A percentile compares a stretch with the other conserved stretches of the same genome.
Conservation (phyloP, 1,140 invertebrate genomes). For the Papilio helenus region DNA sequence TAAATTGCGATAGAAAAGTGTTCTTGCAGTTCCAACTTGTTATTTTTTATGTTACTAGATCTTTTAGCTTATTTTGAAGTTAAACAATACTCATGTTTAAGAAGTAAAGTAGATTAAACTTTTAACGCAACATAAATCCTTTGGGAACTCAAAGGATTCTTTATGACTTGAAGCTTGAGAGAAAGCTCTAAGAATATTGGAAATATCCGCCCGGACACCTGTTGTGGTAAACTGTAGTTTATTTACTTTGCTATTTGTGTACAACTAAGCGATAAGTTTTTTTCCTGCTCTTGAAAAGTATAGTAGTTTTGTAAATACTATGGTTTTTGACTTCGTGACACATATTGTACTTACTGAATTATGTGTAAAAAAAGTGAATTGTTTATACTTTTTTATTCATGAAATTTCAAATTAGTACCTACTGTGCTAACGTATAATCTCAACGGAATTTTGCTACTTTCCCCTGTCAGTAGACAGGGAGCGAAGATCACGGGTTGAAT, state of each 20-base stretch:
- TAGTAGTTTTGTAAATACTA: not conserved
- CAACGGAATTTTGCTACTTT: constrained; percentile 37
- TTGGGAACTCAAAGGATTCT: constrained; percentile 40
- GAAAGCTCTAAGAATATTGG: constrained; percentile 10
- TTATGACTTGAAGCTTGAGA: constrained; percentile 21
- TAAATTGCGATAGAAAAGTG: too few relatives aligned
- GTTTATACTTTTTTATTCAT: not conserved
- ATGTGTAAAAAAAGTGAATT: not conserved
- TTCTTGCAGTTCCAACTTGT: too few relatives aligned
- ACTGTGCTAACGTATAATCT: constrained; percentile 28
- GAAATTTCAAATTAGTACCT: not conserved
- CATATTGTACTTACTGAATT: not conserved
- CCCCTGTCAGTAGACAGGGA: constrained; percentile 42
- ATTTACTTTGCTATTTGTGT: constrained; percentile 26
- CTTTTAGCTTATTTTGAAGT: not conserved
- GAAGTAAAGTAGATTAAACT: constrained; percentile 11
- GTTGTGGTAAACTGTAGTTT: constrained; percentile 53
- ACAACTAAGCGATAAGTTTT: too few relatives aligned
- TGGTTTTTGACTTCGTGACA: not conserved
- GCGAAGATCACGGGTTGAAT: constrained; percentile 55
- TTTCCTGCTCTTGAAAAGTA: too few relatives aligned
- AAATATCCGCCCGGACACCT: constrained; percentile 47
- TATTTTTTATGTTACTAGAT: too few relatives aligned
- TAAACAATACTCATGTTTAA: not conserved
- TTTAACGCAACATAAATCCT: constrained; percentile 12